A percentile compares a stretch with the other conserved stretches of the same genome.
Evolutionary conservation across 2,888 invertebrate species (phyloP).

Genomic region (Anoncus sp.): DNA sequence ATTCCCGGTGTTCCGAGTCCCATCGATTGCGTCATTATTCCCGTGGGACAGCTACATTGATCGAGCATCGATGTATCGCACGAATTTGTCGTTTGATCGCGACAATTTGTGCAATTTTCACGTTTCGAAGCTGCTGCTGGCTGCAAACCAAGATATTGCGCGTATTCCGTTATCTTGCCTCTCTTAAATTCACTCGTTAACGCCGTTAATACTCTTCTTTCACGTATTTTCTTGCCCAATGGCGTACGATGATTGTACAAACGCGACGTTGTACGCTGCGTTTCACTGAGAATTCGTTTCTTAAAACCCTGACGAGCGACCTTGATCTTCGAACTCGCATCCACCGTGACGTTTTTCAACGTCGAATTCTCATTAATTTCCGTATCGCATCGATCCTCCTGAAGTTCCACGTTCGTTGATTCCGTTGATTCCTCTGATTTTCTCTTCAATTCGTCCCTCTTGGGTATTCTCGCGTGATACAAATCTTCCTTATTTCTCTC

Average conservation of each 20-base stretch:
- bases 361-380: conserved; percentile 65
- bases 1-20: conserved; percentile 75
- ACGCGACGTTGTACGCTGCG: conserved; percentile 64
- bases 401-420: conserved; percentile 60
- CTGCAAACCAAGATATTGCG: conserved; percentile 89
- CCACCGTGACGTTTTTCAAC: conserved; percentile 55
- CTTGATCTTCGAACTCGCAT: conserved; percentile 60
- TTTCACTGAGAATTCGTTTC: conserved; percentile 77
- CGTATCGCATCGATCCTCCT: conserved; percentile 67
- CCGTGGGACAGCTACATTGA: conserved; percentile 86
- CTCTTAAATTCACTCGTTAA: conserved; percentile 71
- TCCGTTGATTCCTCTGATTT: conserved; percentile 36
- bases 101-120: conserved; percentile 89
- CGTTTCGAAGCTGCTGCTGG: conserved; percentile 74
- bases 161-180: conserved; percentile 85
- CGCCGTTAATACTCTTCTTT: conserved; percentile 1
- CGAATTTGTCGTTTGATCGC: conserved; percentile 87
- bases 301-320: conserved; percentile 78
- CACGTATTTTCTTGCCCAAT: conserved; percentile 54
- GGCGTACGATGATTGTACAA: conserved; percentile 30
- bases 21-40: conserved; percentile 71
- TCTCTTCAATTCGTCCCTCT: conserved; percentile 61
- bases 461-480: conserved; percentile 63
- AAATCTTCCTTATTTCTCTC: conserved; percentile 35
- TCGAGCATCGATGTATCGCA: conserved; percentile 88